These are phyloP conservation scores for Spinibarbus caldwelli DNA, from an alignment of 2,797 vertebrate species.

Conservation along the genomic window DNA sequence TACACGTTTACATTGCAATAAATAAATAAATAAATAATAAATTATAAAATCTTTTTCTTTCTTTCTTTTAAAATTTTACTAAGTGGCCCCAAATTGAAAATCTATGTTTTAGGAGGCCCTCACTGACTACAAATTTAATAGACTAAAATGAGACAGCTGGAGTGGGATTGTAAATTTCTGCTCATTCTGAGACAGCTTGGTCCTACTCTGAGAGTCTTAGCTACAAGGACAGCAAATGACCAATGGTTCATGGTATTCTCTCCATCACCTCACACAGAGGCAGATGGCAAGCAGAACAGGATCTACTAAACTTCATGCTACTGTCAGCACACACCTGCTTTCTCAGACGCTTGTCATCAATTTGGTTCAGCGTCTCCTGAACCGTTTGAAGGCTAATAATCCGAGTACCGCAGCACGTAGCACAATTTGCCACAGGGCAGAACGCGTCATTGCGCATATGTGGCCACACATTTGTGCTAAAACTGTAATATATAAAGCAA, in stretches of 20 bases:
- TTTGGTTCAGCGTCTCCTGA: slow-evolving; percentile 47
- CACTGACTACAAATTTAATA: not conserved
- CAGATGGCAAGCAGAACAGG: slow-evolving; percentile 47
- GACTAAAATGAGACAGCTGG: not conserved
- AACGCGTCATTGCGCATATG: slow-evolving; percentile 1
- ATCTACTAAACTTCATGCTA: slow-evolving; percentile 47
- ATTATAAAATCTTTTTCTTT: too few species aligned
- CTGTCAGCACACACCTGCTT: slow-evolving; percentile 56
- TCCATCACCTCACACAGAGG: slow-evolving; percentile 3
- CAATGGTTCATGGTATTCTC: slow-evolving; percentile 5
- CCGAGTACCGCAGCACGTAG: not conserved
- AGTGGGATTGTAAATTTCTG: not conserved
- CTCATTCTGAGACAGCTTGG: not conserved
- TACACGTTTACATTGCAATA: not conserved
- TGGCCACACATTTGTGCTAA: slow-evolving; percentile 30
- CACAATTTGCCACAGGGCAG: slow-evolving; percentile 7
- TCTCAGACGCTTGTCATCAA: slow-evolving; percentile 51
- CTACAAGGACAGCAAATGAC: not conserved
- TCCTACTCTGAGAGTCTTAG: not conserved
- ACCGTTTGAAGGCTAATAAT: slow-evolving; percentile 53
- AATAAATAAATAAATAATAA: not conserved
- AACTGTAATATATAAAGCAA: slow-evolving; percentile 59
- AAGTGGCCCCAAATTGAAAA: not conserved
- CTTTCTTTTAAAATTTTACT: not conserved
- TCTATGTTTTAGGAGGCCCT: not conserved